phyloP scores from a whole-genome alignment of 2,113 vertebrate genomes.

The Hydrolagus affinis region DNA sequence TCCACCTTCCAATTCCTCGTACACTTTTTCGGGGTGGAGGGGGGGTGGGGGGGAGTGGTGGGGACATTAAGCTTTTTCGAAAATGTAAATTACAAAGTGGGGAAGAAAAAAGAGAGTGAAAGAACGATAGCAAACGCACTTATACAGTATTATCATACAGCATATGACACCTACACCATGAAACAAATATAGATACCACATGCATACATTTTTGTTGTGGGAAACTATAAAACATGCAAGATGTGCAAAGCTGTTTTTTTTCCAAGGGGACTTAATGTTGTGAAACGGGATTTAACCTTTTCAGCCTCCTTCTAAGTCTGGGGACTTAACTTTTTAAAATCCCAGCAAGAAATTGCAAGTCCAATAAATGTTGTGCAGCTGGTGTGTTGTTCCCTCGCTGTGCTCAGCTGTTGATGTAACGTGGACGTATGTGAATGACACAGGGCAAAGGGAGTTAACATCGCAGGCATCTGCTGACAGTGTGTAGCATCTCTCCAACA shows the following conservation, averaged over 20 bases:
- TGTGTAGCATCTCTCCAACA: constrained; percentile 4
- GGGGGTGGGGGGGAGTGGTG: no score
- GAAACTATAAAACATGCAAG: constrained; percentile 13
- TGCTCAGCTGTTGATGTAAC: constrained; percentile 23
- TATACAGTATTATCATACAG: neutral
- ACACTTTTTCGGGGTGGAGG: no score
- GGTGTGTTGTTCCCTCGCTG: neutral
- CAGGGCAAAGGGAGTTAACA: constrained; percentile 18
- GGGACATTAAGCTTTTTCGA: neutral
- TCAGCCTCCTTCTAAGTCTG: constrained; percentile 15
- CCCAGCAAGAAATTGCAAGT: constrained; percentile 19
- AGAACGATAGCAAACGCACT: neutral
- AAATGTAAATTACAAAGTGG: constrained; percentile 16
- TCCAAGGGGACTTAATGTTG: neutral
- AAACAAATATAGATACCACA: constrained; percentile 19
- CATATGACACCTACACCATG: neutral
- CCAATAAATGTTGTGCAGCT: constrained; percentile 12
- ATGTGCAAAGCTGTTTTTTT: neutral
- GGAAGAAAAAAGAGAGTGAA: constrained; percentile 4
- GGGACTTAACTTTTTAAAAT: constrained; percentile 27
- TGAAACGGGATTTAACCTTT: constrained; percentile 25
- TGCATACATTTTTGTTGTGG: constrained; percentile 19
- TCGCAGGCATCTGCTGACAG: constrained; percentile 20
- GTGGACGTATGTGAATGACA: neutral
- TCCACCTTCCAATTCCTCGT: neutral